Evolutionary conservation across 2,797 vertebrate species (phyloP).

Genomic region (Champsocephalus gunnari): DNA sequence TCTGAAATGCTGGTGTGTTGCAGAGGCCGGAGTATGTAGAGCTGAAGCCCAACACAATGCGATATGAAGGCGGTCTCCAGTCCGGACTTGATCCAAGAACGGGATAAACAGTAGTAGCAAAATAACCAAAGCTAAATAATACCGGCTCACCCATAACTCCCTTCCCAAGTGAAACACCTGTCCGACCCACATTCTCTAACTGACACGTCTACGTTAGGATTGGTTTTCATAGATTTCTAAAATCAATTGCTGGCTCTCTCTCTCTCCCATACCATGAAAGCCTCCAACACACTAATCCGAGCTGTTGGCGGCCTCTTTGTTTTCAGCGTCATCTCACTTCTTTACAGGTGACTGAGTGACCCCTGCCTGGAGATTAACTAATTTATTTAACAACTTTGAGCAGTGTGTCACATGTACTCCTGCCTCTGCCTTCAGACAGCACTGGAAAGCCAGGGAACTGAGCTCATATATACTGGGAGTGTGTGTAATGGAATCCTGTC

Average conservation of each 20-base stretch:
- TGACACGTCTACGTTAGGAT: conserved; percentile 2
- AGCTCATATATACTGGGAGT: conserved; percentile 24
- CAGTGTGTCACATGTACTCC: conserved; percentile 74
- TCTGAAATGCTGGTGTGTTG: too few relatives aligned
- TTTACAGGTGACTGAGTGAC: conserved; percentile 81
- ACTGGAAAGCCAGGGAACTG: conserved; percentile 27
- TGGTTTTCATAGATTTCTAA: background rate
- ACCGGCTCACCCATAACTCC: too few relatives aligned
- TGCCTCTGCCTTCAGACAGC: conserved; percentile 56
- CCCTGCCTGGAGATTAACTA: conserved; percentile 82
- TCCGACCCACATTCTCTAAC: background rate
- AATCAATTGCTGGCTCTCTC: conserved; percentile 2
- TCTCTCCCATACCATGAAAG: conserved; percentile 46
- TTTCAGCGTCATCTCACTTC: conserved; percentile 67
- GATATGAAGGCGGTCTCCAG: conserved; percentile 33
- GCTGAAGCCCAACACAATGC: conserved; percentile 1
- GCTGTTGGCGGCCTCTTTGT: conserved; percentile 65
- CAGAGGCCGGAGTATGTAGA: background rate
- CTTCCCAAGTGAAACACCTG: background rate
- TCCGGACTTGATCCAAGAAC: conserved; percentile 35
- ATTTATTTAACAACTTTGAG: conserved; percentile 86
- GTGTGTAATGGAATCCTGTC: conserved; percentile 9
- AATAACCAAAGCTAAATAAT: background rate
- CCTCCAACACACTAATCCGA: conserved; percentile 67
- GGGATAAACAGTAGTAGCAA: conserved; percentile 1